phyloP scores from a whole-genome alignment of 2,888 invertebrate species.

The Alloplasta piceator region DNA sequence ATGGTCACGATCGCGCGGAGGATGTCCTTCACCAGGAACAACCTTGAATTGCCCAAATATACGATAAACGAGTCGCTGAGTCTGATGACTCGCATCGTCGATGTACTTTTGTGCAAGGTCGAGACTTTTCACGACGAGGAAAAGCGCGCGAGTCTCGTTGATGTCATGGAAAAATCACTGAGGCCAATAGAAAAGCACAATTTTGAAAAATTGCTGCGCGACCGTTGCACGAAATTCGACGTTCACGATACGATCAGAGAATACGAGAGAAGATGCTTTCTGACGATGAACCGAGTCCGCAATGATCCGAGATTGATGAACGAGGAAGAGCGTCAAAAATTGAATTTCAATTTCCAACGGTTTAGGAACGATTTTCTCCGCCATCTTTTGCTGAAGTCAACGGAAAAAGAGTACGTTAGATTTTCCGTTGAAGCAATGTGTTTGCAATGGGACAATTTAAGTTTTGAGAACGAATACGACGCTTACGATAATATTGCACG shows the following conservation, averaged over 20 bases:
- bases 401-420: conserved; percentile 71
- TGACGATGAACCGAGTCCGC: conserved; percentile 56
- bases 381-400: conserved; percentile 73
- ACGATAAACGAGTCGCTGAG: conserved; percentile 64
- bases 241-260: conserved; percentile 70
- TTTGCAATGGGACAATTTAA: conserved; percentile 66
- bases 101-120: conserved; percentile 54
- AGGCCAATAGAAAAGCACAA: conserved; percentile 74
- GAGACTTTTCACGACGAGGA: conserved; percentile 11
- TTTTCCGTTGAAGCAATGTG: conserved; percentile 66
- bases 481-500: conserved; percentile 71
- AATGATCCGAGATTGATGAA: neutral
- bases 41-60: conserved; percentile 59
- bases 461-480: conserved; percentile 64
- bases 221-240: conserved; percentile 37
- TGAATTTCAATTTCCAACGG: conserved; percentile 2
- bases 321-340: neutral
- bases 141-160: conserved; percentile 48
- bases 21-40: conserved; percentile 67
- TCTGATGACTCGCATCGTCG: conserved; percentile 65
- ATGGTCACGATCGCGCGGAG: conserved; percentile 62
- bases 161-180: conserved; percentile 64
- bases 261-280: conserved; percentile 74
- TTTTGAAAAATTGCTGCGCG: conserved; percentile 64
- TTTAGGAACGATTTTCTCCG: conserved; percentile 72